Evolutionary conservation across 2,888 invertebrate species (phyloP).

Genomic region (Drosophila borborema): DNA sequence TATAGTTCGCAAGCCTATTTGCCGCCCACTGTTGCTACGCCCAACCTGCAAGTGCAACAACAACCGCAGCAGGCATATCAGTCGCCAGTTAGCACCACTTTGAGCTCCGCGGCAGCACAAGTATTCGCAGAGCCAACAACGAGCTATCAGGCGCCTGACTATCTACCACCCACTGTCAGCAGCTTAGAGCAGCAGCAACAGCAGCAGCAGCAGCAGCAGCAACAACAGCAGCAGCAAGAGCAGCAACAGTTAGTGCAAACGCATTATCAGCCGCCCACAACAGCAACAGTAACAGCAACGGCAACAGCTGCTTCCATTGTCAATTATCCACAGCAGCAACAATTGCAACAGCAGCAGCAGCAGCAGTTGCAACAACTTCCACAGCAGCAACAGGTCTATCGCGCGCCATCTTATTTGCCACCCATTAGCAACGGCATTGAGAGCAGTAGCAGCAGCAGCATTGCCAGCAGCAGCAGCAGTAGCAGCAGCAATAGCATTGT

Average conservation of each 20-base stretch:
- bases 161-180: constrained; percentile 12
- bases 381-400: constrained; percentile 27
- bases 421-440: constrained; percentile 28
- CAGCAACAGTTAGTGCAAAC: background rate
- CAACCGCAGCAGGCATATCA: constrained; percentile 41
- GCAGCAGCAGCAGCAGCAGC: background rate
- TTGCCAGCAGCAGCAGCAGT: constrained; percentile 24
- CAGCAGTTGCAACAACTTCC: constrained; percentile 1
- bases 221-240: background rate
- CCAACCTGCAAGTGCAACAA: constrained; percentile 19
- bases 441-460: constrained; percentile 25
- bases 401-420: constrained; percentile 32
- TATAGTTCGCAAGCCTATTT: constrained; percentile 49
- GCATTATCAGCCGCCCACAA: constrained; percentile 53
- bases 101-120: constrained; percentile 34
- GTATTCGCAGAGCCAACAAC: constrained; percentile 21
- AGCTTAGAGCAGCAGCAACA: constrained; percentile 12
- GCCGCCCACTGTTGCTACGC: constrained; percentile 53
- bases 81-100: constrained; percentile 11
- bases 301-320: constrained; percentile 33
- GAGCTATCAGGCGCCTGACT: constrained; percentile 50
- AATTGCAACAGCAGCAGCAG: constrained; percentile 1
- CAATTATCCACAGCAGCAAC: constrained; percentile 44
- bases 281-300: constrained; percentile 7
- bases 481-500: constrained; percentile 22